Evolutionary conservation across 2,113 vertebrate species (phyloP).

Genomic region (Chamaetylas fuelleborni): DNA sequence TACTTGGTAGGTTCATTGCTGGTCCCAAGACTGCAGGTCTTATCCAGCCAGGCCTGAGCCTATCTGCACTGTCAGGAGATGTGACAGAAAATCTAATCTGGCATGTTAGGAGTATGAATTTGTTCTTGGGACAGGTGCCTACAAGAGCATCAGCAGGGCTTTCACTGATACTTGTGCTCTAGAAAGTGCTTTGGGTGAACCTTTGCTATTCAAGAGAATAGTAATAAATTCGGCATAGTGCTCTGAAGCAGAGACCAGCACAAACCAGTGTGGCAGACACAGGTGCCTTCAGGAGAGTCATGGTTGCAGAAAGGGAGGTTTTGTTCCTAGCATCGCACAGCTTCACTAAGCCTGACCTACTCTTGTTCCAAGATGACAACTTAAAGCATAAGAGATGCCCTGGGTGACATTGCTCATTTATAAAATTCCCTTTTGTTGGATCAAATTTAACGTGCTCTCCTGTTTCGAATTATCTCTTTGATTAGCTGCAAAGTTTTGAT

Average conservation of each 20-base stretch:
- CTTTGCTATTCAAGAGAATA: neutral
- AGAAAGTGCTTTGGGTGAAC: neutral
- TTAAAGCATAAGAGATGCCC: neutral
- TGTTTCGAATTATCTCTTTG: conserved; percentile 63
- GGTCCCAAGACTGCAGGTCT: neutral
- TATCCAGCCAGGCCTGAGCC: neutral
- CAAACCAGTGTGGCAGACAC: fast-evolving
- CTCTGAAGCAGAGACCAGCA: neutral
- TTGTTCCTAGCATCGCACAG: neutral
- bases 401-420: neutral
- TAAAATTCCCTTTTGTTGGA: conserved; percentile 43
- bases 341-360: neutral
- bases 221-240: neutral
- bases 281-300: neutral
- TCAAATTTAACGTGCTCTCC: conserved; percentile 41
- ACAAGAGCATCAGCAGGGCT: neutral
- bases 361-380: neutral
- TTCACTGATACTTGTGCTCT: neutral
- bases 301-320: neutral
- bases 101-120: neutral
- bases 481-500: conserved; percentile 70
- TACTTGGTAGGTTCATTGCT: neutral
- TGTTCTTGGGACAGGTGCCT: neutral
- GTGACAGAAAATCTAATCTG: neutral
- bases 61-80: neutral